Percentiles rank a stretch among this genome's conserved stretches.
Conservation (phyloP, 2,888 invertebrate genomes). For the Nudaria mundana region DNA sequence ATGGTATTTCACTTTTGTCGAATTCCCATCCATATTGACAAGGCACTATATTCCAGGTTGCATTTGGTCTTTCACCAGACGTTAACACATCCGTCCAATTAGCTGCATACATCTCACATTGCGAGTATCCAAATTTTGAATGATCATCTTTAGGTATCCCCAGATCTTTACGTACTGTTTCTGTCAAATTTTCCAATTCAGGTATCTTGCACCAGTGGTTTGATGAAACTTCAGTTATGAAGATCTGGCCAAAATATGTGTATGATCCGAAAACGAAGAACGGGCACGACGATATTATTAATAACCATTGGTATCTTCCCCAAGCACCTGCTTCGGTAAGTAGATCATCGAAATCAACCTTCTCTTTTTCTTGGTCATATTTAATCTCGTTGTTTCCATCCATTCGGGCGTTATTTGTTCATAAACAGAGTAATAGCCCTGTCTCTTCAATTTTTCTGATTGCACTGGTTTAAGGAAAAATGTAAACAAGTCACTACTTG, state of each 20-base stretch:
- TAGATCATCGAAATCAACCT: neutral
- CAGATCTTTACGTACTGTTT: conserved; percentile 37
- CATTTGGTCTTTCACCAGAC: conserved; percentile 35
- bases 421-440: too few species aligned
- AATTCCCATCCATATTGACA: conserved; percentile 62
- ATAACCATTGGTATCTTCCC: conserved; percentile 41
- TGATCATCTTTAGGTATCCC: conserved; percentile 41
- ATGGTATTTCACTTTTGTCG: conserved; percentile 56
- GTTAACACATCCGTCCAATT: conserved; percentile 52
- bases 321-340: conserved; percentile 44
- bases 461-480: too few species aligned
- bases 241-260: conserved; percentile 45
- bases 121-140: conserved; percentile 48
- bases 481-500: too few species aligned
- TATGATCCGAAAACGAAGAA: conserved; percentile 46
- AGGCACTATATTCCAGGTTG: conserved; percentile 42
- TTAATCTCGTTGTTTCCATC: neutral
- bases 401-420: too few species aligned
- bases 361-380: neutral
- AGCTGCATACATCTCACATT: conserved; percentile 44
- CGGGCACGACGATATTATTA: conserved; percentile 43
- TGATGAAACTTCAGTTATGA: conserved; percentile 47
- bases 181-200: conserved; percentile 44
- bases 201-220: conserved; percentile 53
- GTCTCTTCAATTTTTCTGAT: too few species aligned